Evolutionary conservation across 2,797 vertebrate species (phyloP), one percentile per base, ranked within the genome.

Genomic region (Epinephelus coioides): DNA sequence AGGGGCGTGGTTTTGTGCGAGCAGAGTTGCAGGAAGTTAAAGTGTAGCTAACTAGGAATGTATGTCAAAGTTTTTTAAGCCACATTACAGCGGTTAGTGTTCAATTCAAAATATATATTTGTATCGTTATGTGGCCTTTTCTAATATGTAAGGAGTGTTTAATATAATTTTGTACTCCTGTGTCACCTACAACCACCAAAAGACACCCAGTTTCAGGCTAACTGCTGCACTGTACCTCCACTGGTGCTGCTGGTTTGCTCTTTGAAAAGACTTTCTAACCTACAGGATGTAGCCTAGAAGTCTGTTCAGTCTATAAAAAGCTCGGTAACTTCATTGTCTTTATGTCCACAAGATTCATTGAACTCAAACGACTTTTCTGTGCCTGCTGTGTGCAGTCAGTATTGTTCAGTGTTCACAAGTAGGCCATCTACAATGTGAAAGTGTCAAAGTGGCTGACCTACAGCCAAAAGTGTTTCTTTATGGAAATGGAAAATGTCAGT

Each of bases 21-120:
- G 46, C 30, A 51, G 0, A 84, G 70, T 87, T 86, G 51, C 82
- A 92, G 93, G 91, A 93, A 95, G 88, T 91, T 86, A 83, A 86
- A 78, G 27, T 87, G 75, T 80, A 74, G 64, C 76, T 2, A 65
- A 23, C 21, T 1, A 65, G 40, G 62, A 83, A 89, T 87, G 77
- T 83, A 64, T 91, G 50, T 76, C 62, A 82, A 47, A 67, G 15
- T 6, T 51, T 75, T 78, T 76, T 53, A 69, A 38, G n/a, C 53
- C 38, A 47, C 18, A 15, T 62, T 64, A 10, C 7, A 14, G 1
- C 17, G 18, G 1, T 21, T 55, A 12, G 0, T 19, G 0, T 50
- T 65, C 0, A 8, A 0, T 49, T 70, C 43, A 44, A 55, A 18
- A 0, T 0, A 14, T 69, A 0, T 30, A 14, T 69, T 27, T 12